Percentiles rank a stretch among this genome's conserved stretches.
Conservation (phyloP, 1,140 invertebrate genomes). For the Nasonia giraulti region DNA sequence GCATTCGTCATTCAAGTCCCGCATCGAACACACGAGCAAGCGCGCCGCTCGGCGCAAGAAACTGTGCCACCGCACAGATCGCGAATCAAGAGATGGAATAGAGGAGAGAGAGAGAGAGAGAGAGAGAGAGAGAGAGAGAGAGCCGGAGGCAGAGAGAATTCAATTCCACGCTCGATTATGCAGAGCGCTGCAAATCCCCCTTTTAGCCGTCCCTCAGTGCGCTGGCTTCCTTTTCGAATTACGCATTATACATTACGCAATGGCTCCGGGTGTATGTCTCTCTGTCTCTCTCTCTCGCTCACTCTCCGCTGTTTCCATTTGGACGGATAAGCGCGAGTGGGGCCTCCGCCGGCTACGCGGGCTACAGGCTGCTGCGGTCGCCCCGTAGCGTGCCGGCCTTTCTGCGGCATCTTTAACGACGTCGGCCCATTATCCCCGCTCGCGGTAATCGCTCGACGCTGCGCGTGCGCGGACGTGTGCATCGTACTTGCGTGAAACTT, state of each 20-base stretch:
- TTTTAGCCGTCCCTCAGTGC: slow-evolving; percentile 43
- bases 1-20: not conserved
- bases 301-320: not conserved
- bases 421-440: not conserved
- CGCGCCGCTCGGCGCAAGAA: not conserved
- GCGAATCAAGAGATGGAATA: not conserved
- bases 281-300: not conserved
- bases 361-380: not conserved
- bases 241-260: slow-evolving; percentile 50
- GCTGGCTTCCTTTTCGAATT: slow-evolving; percentile 49
- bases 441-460: no score
- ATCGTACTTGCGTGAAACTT: not conserved
- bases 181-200: slow-evolving; percentile 48
- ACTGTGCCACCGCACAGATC: slow-evolving; percentile 10
- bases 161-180: slow-evolving; percentile 67
- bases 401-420: not conserved
- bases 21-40: not conserved
- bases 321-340: not conserved
- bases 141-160: slow-evolving; percentile 57
- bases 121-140: slow-evolving; percentile 1
- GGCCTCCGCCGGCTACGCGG: no score
- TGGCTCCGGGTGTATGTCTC: not conserved
- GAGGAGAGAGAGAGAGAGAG: not conserved
- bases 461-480: no score
- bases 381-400: not conserved